Conservation (phyloP, 2,113 vertebrate species). For the Callopanchax toddi region DNA sequence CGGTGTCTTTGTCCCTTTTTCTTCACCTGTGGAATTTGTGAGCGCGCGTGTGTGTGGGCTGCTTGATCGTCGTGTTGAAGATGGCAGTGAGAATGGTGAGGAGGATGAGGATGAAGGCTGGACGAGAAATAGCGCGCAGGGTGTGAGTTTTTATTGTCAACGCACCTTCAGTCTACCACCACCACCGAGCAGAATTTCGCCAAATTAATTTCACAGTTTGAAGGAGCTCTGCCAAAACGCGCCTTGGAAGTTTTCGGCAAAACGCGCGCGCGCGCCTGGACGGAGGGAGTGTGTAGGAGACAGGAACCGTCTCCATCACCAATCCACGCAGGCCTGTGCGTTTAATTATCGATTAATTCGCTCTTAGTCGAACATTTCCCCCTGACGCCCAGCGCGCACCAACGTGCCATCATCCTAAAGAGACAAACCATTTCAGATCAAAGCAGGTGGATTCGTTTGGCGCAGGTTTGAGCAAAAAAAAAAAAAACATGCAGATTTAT, state of each 20-base stretch:
- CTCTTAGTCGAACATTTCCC: too few relatives aligned
- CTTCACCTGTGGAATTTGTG: constrained; percentile 55
- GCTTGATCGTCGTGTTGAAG: constrained; percentile 40
- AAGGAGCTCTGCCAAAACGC: constrained; percentile 55
- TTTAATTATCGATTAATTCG: too few relatives aligned
- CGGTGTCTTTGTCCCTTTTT: constrained; percentile 9
- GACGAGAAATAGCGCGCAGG: constrained; percentile 48
- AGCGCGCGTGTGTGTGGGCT: constrained; percentile 18
- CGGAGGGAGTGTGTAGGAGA: too few relatives aligned
- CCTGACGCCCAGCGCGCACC: constrained; percentile 2
- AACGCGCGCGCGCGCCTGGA: background rate
- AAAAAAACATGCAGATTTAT: background rate
- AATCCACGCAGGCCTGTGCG: constrained; percentile 34
- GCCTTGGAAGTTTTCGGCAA: constrained; percentile 56
- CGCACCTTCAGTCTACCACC: constrained; percentile 60
- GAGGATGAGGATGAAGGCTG: constrained; percentile 34
- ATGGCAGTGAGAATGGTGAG: constrained; percentile 30
- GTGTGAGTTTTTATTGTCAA: constrained; percentile 61
- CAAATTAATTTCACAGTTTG: constrained; percentile 71
- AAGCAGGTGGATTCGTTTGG: background rate
- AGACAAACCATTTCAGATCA: background rate
- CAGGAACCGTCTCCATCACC: constrained; percentile 26
- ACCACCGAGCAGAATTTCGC: constrained; percentile 54
- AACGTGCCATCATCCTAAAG: background rate
- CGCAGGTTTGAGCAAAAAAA: background rate